Base-by-base conservation (phyloP, 2,113 vertebrate species). In the Macrotis lagotis region DNA sequence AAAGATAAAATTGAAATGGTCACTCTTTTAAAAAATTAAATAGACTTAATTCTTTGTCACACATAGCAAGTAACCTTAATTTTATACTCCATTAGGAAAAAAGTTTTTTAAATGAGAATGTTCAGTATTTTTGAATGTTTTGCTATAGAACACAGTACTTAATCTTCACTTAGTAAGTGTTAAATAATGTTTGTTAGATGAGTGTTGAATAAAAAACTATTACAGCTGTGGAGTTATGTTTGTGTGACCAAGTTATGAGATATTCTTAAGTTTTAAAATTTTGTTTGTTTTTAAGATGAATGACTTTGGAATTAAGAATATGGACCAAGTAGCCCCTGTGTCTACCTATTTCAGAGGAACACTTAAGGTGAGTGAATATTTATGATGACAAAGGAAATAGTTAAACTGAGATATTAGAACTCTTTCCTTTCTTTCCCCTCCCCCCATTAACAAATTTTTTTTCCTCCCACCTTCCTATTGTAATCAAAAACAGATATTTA, bases 291-390 rank as follows among this genome's bases (percentile, higher is more conserved):
- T 97, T 47, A 97, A 98, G 98, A 99, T 99, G 99, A 99, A 98
- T 98, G 98, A 99, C 51, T 98, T 99, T 97, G 98, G 97, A 92
- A 95, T 98, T 97, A 98, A 98, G 92, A 99, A 98, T 96, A 99
- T 99, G 99, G 99, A 99, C 97, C 99, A 99, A 96, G 99, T 99
- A 10, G 99, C 99, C 66, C 99, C 99, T 0, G 98, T 99, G 66
- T 98, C 98, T 3, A 98, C 92, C 88, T 92, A 97, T 90, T 99
- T 98, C 94, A 98, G 99, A 96, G 98, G 98, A 89, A 96, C 98
- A 49, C 98, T 99, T 66, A 99, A 99, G 99, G 99, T 99, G 96
- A 98, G 98, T 97, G 12, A 26, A 25, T n/a, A 0, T 90, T 92
- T 66, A 59, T 91, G 90, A 91, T 9, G 8, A 3, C 53, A 28